Conservation (phyloP, 2,888 invertebrate species). For the Nemoura dubitans region DNA sequence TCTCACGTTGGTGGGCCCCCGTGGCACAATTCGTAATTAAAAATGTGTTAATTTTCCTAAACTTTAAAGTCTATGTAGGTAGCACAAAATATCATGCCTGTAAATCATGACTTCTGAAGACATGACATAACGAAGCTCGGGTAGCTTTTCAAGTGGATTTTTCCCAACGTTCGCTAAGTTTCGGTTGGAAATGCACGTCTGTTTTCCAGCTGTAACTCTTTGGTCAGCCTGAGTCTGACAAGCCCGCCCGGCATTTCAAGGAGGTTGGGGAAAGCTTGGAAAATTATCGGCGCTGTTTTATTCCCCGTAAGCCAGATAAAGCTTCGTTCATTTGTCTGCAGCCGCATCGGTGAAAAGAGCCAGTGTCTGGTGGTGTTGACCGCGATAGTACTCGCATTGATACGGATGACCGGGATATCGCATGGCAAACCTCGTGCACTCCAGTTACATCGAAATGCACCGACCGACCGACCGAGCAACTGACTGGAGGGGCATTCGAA, state of each 20-base stretch:
- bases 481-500: too few relatives aligned
- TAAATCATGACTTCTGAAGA: not conserved
- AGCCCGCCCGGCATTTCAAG: not conserved
- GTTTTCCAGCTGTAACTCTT: conserved; percentile 7
- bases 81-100: not conserved
- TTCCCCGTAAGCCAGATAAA: not conserved
- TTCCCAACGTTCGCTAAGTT: not conserved
- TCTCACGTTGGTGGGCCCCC: too few relatives aligned
- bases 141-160: not conserved
- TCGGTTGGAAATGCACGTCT: not conserved
- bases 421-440: not conserved
- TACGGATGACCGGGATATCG: not conserved
- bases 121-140: not conserved
- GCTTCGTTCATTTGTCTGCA: conserved; percentile 3
- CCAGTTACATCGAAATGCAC: conserved; percentile 18
- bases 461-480: too few relatives aligned
- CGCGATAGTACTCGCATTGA: not conserved
- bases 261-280: not conserved
- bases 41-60: not conserved
- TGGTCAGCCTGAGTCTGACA: not conserved
- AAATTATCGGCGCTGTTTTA: not conserved
- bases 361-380: not conserved
- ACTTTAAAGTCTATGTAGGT: not conserved
- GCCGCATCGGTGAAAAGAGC: not conserved
- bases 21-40: too few relatives aligned